Base-by-base conservation (phyloP, 2,797 vertebrate genomes). In the Sardinella longiceps region DNA sequence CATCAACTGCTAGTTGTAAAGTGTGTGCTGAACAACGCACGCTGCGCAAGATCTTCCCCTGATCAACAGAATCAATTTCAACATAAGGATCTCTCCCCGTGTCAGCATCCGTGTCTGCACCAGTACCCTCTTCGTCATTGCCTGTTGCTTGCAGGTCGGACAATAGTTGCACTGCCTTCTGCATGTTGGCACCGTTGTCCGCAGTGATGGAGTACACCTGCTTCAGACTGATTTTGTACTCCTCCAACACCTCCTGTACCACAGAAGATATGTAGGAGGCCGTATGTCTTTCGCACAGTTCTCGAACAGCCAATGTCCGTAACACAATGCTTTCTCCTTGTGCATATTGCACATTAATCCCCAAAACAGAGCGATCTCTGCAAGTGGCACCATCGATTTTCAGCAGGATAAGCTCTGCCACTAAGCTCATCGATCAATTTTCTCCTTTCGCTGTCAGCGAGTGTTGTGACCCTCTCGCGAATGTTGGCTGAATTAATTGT, bases 401-500 rank as follows among this genome's bases (percentile, higher is more conserved):
- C 2, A 85, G 12, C 84, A 85, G 60, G 15, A 85, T 39, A 46
- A 81, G 46, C 30, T n/a, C 28, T 74, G 23, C 48, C 63, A 5
- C 51, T 77, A 48, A 77, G 37, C 10, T 77, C 18, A 51, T 51
- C 51, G 0, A 50, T 83, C 1, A 77, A 45, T 20, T 77, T 39
- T 77, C 43, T 11, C 3, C 80, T 81, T 51, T n/a, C 80, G 30
- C 2, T 25, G 5, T 81, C 10, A 25, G 80, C 84, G 63, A 83
- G 66, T 23, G 2, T 53, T 80, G 81, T 80, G 33, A 85, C 84
- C 81, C 45, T 83, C 1, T 81, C 74, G 25, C 30, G 23, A 33
- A 83, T 86, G 18, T 86, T 83, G 74, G 28, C 10, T 6, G 51
- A 82, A n/a, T 87, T 83, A 1, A 85, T 81, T 25, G 30, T n/a